Percentiles rank a stretch among this genome's conserved stretches.
Evolutionary conservation across 23 tunicate genomes (phyloP).

Genomic region (Ascidia mentula): DNA sequence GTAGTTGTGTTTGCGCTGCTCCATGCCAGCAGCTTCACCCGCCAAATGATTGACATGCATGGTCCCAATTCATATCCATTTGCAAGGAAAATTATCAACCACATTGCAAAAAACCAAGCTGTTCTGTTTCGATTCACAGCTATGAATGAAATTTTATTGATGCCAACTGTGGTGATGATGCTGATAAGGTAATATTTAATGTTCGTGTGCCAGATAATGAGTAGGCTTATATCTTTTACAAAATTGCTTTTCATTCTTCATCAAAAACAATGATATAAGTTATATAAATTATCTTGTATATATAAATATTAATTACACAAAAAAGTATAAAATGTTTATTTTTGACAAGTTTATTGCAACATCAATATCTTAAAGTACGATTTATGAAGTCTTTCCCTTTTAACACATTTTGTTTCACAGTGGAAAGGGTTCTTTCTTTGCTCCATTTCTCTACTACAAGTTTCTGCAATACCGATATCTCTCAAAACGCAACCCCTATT

Average conservation of each 20-base stretch:
- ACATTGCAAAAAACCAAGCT: constrained; percentile 73
- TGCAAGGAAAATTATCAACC: constrained; percentile 70
- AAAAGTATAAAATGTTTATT: too few species aligned
- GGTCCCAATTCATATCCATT: constrained; percentile 60
- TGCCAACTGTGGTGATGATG: constrained; percentile 60
- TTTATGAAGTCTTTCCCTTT: too few species aligned
- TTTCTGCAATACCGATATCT: constrained; percentile 77
- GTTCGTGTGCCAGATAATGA: too few species aligned
- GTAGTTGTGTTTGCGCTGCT: constrained; percentile 76
- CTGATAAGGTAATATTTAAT: constrained; percentile 32
- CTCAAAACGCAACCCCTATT: constrained; percentile 84
- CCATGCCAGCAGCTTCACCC: constrained; percentile 81
- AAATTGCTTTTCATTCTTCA: too few species aligned
- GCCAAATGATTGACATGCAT: constrained; percentile 73
- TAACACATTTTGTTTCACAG: too few species aligned
- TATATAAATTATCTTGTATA: not conserved
- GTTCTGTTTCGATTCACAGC: constrained; percentile 65
- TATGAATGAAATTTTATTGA: constrained; percentile 50
- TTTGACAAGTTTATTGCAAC: too few species aligned
- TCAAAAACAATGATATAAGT: not conserved
- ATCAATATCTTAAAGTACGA: too few species aligned
- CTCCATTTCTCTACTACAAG: constrained; percentile 86
- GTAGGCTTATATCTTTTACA: not conserved
- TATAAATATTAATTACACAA: not conserved
- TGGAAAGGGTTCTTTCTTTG: constrained; percentile 52